phyloP scores from a whole-genome alignment of 2,113 vertebrate genomes.

The Chloroceryle aenea region DNA sequence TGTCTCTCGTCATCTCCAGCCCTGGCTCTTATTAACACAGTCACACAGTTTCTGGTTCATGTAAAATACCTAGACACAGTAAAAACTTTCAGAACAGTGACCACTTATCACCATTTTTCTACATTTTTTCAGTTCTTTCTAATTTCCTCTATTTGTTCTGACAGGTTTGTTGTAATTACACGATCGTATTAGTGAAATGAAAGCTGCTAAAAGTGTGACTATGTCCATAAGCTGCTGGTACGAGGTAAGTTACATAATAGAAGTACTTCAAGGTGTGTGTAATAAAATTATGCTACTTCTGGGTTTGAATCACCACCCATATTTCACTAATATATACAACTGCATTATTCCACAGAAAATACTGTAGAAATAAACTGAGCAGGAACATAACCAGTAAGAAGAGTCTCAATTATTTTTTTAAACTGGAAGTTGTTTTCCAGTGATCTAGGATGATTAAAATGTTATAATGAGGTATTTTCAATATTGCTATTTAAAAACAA shows the following conservation, averaged over 20 bases:
- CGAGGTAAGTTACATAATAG: too few relatives aligned
- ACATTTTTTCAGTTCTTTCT: background rate
- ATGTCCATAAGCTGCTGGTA: background rate
- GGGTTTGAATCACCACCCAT: background rate
- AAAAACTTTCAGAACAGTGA: background rate
- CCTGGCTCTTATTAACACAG: background rate
- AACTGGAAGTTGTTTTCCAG: background rate
- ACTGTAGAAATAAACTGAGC: background rate
- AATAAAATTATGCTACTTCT: background rate
- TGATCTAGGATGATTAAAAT: background rate
- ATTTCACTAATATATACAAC: background rate
- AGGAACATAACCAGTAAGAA: background rate
- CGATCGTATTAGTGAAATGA: background rate
- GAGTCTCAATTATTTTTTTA: background rate
- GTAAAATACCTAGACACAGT: background rate
- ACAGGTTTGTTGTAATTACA: background rate
- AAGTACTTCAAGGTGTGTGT: background rate
- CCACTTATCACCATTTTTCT: background rate
- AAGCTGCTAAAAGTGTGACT: background rate
- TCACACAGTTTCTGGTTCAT: background rate
- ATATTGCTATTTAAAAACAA: background rate
- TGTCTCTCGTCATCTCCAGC: background rate
- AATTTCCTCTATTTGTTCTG: background rate
- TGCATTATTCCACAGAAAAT: background rate
- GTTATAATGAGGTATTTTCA: background rate